Percentiles rank a stretch among this genome's conserved stretches.
phyloP scores from a whole-genome alignment of 2,797 vertebrate genomes.

The Alauda arvensis region DNA sequence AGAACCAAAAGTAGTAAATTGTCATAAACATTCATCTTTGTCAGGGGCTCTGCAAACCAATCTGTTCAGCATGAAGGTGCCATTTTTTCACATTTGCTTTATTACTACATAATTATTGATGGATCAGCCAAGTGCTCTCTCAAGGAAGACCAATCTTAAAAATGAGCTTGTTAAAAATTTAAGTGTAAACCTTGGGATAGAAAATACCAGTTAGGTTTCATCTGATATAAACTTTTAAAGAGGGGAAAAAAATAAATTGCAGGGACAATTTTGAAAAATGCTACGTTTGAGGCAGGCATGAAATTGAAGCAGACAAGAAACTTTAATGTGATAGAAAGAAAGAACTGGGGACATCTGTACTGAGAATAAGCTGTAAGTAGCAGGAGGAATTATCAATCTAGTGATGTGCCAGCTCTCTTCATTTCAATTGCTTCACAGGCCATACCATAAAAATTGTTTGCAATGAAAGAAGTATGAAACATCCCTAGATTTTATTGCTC shows the following conservation, averaged over 20 bases:
- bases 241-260: neutral
- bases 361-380: conserved; percentile 46
- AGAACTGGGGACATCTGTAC: conserved; percentile 60
- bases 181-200: conserved; percentile 24
- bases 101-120: conserved; percentile 50
- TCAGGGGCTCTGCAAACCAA: conserved; percentile 42
- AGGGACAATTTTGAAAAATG: conserved; percentile 33
- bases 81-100: conserved; percentile 48
- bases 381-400: conserved; percentile 61
- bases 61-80: conserved; percentile 6
- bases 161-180: conserved; percentile 24
- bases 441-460: conserved; percentile 40
- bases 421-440: conserved; percentile 57
- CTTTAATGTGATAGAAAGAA: conserved; percentile 53
- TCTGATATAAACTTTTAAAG: conserved; percentile 36
- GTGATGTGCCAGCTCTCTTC: conserved; percentile 56
- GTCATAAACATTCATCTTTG: conserved; percentile 39
- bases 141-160: conserved; percentile 43
- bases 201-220: conserved; percentile 23
- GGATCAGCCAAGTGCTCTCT: conserved; percentile 39
- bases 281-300: conserved; percentile 28
- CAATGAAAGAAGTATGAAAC: conserved; percentile 48
- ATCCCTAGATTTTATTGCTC: conserved; percentile 43
- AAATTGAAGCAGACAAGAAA: conserved; percentile 60
- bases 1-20: conserved; percentile 34